Base-by-base conservation (phyloP, 2,888 invertebrate genomes). In the Ormyrus labotus region DNA sequence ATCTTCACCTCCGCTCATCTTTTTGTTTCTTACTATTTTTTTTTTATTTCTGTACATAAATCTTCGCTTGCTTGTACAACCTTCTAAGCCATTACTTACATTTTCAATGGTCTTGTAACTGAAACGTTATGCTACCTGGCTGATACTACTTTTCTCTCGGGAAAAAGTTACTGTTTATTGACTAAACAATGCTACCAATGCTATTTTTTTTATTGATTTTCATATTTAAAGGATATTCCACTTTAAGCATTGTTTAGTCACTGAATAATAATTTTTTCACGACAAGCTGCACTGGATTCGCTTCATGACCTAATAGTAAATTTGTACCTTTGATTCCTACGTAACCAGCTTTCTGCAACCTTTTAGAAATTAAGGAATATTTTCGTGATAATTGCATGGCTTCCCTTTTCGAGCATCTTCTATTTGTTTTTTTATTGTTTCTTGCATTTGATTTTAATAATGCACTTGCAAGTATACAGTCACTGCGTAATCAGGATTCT, bases 1-100 rank as follows among this genome's bases (percentile, higher is more conserved):
- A 90, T 89, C 90, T 87, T 83, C 74, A 60, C 55, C 63, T 73
- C n/a, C 73, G 64, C 63, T 77, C 73, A 77, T 81, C 60, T 63
- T 72, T 81, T 74, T 6, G 67, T 71, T 76, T 19, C 58, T 64
- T 67, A 55, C 58, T 19, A 51, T 76, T 75, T 79, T 80, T 79
- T 60, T 82, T 72, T 57, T 47, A 65, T 51, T 19, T 74, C 74
- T 81, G 77, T 71, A 78, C 73, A 71, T 64, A 80, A 78, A 72
- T 71, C 64, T 76, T 82, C 74, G 72, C 71, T 13, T 9, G 69
- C 45, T 68, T 55, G 8, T 10, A 61, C 13, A 13, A 77, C 51
- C 47, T 34, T 71, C 45, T 64, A 50, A 45, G n/a, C 9, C 55
- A 57, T 11, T 67, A 55, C 64, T 67, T 13, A 60, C 47, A 58